These are phyloP conservation scores for Limnephilus lunatus DNA, from an alignment of 2,888 invertebrate species.

Conservation along the genomic window DNA sequence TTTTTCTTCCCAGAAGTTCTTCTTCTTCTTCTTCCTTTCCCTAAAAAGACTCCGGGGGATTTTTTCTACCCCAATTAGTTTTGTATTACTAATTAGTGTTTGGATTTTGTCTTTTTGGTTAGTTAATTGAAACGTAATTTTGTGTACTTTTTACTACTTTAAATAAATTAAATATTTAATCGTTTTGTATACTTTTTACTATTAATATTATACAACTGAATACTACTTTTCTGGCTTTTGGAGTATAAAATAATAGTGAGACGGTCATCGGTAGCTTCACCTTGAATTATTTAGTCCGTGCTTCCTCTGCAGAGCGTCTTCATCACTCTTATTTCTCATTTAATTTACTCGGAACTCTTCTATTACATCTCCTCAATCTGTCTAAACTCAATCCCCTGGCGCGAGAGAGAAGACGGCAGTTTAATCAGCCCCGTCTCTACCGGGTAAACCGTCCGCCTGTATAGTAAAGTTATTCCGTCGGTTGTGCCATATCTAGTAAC, in stretches of 20 bases:
- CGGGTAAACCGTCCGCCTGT: background rate
- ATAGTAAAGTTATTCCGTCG: background rate
- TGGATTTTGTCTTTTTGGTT: no score
- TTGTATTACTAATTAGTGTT: no score
- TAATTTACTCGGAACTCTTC: background rate
- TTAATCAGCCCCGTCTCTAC: background rate
- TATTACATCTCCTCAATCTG: background rate
- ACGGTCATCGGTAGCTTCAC: background rate
- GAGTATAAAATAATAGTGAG: background rate
- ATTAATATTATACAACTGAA: background rate
- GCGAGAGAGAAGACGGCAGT: background rate
- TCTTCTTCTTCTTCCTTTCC: no score
- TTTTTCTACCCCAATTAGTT: no score
- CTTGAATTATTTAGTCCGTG: background rate
- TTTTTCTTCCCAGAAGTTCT: no score
- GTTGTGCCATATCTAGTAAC: conserved; percentile 4
- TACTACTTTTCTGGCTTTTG: background rate
- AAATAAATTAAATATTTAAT: no score
- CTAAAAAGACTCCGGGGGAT: no score
- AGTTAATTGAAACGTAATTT: no score
- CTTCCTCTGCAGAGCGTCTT: no score
- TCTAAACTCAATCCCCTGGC: background rate
- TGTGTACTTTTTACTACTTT: no score
- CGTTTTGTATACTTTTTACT: no score
- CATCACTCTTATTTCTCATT: background rate